A percentile compares a stretch with the other conserved stretches of the same genome.
phyloP scores from a whole-genome alignment of 64 coral and sea anemone species.

The Montipora efflorescens region DNA sequence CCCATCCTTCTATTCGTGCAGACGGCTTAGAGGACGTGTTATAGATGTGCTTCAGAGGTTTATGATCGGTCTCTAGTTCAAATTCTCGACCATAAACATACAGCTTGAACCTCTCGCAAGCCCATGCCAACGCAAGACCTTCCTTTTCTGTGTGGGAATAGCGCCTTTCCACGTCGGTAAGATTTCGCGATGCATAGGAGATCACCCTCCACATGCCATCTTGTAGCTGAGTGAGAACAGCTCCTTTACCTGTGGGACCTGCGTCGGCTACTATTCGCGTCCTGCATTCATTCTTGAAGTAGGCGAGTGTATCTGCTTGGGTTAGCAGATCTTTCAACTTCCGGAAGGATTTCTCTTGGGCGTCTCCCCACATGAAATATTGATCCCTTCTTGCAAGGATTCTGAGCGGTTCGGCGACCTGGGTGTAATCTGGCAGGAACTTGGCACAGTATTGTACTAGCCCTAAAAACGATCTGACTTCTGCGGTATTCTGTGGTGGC shows the following conservation, averaged over 20 bases:
- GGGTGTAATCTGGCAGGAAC: conserved; percentile 53
- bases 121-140: conserved; percentile 26
- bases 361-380: conserved; percentile 20
- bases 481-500: neutral
- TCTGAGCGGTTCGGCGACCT: conserved; percentile 44
- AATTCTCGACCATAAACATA: neutral
- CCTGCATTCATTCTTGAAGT: conserved; percentile 42
- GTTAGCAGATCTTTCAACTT: conserved; percentile 45
- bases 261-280: conserved; percentile 43
- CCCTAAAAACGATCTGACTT: conserved; percentile 4
- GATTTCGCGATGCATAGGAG: conserved; percentile 57
- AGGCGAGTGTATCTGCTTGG: conserved; percentile 29
- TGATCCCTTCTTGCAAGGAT: conserved; percentile 5
- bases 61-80: neutral
- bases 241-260: conserved; percentile 20
- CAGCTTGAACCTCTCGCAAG: neutral
- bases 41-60: too few relatives aligned
- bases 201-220: conserved; percentile 23
- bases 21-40: neutral
- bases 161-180: conserved; percentile 16
- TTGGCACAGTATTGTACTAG: neutral
- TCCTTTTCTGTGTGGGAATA: conserved; percentile 67
- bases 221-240: conserved; percentile 32
- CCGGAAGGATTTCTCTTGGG: conserved; percentile 15
- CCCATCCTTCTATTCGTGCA: conserved; percentile 4